phyloP scores from a whole-genome alignment of 2,797 vertebrate species.

The Sebastes trivittatus region DNA sequence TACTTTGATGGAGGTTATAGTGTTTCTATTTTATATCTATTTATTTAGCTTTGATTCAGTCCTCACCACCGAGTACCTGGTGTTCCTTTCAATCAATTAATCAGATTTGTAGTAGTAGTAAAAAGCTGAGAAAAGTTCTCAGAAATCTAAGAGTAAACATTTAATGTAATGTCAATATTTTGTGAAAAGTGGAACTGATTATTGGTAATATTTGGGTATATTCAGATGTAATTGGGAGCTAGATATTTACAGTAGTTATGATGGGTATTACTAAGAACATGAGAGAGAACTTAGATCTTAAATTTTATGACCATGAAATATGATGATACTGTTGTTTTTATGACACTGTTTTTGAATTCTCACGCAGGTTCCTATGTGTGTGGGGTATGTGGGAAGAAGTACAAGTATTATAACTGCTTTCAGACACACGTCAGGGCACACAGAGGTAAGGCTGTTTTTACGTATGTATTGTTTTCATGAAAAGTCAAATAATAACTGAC shows the following conservation, averaged over 20 bases:
- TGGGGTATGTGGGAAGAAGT: conserved; percentile 97
- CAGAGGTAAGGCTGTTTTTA: conserved; percentile 85
- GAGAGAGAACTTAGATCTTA: background rate
- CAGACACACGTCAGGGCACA: conserved; percentile 98
- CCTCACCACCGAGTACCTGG: no score
- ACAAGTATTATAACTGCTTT: conserved; percentile 99
- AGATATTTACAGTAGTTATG: background rate
- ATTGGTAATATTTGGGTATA: background rate
- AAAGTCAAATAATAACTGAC: conserved; percentile 5
- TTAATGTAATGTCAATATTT: background rate
- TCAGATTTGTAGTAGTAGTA: background rate
- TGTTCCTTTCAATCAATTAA: background rate
- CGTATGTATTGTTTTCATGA: background rate
- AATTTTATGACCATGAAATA: background rate
- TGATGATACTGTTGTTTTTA: background rate
- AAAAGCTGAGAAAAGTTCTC: background rate
- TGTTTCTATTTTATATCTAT: background rate
- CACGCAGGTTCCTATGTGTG: conserved; percentile 95
- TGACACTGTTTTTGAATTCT: conserved; percentile 60
- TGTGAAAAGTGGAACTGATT: background rate
- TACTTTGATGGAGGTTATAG: background rate
- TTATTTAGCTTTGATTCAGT: no score
- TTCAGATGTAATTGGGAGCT: background rate
- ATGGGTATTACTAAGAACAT: background rate
- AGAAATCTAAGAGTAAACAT: background rate